Evolutionary conservation across 2,113 vertebrate species (phyloP).

Genomic region (Gallinago jamesoni): DNA sequence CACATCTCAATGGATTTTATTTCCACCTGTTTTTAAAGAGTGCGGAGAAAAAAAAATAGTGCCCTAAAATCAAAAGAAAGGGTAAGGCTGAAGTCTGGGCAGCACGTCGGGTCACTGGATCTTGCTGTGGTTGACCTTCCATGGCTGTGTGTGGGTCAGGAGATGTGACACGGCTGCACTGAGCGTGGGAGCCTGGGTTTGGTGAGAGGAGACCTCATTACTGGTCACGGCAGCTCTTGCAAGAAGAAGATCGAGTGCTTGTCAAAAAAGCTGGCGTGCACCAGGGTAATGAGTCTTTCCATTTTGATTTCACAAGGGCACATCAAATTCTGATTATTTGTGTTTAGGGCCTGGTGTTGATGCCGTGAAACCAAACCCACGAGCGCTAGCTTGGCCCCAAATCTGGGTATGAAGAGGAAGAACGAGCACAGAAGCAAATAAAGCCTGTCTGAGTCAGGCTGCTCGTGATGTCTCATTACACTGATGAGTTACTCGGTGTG

Average conservation of each 20-base stretch:
- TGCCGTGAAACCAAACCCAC: not conserved
- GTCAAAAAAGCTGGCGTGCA: not conserved
- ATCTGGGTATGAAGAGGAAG: not conserved
- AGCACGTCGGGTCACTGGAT: rapidly evolving
- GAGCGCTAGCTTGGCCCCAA: not conserved
- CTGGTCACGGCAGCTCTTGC: not conserved
- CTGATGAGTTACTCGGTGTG: not conserved
- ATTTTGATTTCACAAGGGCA: not conserved
- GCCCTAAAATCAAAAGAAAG: rapidly evolving
- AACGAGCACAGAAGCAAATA: not conserved
- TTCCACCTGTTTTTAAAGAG: not conserved
- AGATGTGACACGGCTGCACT: not conserved
- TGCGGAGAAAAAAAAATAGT: no score
- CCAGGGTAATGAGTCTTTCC: not conserved
- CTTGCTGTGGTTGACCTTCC: not conserved
- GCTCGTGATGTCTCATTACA: not conserved
- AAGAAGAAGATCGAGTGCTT: not conserved
- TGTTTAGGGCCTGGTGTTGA: not conserved
- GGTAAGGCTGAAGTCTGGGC: not conserved
- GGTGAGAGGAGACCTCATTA: not conserved
- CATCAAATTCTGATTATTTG: not conserved
- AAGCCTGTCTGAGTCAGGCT: not conserved
- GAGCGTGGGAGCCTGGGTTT: not conserved
- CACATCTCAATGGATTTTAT: rapidly evolving
- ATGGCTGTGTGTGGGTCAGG: rapidly evolving